A percentile compares a stretch with the other conserved stretches of the same genome.
phyloP scores from a whole-genome alignment of 2,113 vertebrate genomes.

The Crotalus tigris region DNA sequence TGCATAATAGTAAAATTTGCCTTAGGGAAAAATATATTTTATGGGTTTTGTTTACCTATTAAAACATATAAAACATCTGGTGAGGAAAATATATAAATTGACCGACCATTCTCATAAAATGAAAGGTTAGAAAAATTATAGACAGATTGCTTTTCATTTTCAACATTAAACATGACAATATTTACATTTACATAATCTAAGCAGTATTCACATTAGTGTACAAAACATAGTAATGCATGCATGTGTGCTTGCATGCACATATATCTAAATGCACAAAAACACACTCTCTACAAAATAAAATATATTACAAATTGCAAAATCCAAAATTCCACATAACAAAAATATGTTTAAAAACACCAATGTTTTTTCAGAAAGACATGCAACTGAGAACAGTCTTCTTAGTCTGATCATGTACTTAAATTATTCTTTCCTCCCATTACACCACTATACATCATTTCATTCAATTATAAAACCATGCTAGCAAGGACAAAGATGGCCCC shows the following conservation, averaged over 20 bases:
- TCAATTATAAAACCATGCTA: background rate
- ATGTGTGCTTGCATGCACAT: background rate
- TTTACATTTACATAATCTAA: background rate
- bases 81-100: background rate
- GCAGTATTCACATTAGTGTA: background rate
- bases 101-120: background rate
- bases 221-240: background rate
- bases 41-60: background rate
- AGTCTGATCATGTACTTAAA: background rate
- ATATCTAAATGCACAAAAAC: background rate
- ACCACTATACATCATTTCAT: background rate
- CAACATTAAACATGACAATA: background rate
- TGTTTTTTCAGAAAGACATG: background rate
- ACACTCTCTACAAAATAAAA: background rate
- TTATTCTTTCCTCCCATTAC: background rate
- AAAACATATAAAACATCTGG: background rate
- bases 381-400: background rate
- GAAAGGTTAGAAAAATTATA: background rate
- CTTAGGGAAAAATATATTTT: background rate
- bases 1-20: background rate
- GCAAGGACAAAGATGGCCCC: background rate
- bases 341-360: background rate
- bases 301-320: background rate
- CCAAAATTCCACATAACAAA: background rate
- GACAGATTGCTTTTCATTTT: slow-evolving; percentile 31